Evolutionary conservation across 2,113 vertebrate species (phyloP).

Genomic region (Oryzias woworae): DNA sequence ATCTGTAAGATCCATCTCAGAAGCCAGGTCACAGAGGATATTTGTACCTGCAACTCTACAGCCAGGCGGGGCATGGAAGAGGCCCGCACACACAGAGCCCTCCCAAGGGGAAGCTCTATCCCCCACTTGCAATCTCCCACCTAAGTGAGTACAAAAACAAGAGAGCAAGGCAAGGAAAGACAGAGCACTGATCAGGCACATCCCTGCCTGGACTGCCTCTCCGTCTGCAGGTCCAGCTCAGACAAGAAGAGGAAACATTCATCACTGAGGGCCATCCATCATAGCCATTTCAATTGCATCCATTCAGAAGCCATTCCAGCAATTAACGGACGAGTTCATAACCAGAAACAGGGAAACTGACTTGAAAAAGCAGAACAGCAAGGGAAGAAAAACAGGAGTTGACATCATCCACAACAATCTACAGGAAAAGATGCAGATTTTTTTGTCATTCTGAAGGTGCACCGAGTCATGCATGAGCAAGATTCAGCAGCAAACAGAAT

Average conservation of each 20-base stretch:
- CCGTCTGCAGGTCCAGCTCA: slow-evolving; percentile 15
- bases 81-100: slow-evolving; percentile 80
- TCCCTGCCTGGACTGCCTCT: slow-evolving; percentile 24
- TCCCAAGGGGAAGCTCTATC: slow-evolving; percentile 65
- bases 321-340: slow-evolving; percentile 32
- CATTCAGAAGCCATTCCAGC: slow-evolving; percentile 68
- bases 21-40: slow-evolving; percentile 42
- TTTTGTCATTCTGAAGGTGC: slow-evolving; percentile 23
- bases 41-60: slow-evolving; percentile 88
- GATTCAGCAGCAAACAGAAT: slow-evolving; percentile 40
- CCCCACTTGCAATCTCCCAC: slow-evolving; percentile 68
- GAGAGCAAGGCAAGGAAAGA: slow-evolving; percentile 61
- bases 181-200: slow-evolving; percentile 52
- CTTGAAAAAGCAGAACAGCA: slow-evolving; percentile 17
- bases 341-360: slow-evolving; percentile 45
- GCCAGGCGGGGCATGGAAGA: slow-evolving; percentile 95
- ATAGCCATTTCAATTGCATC: slow-evolving; percentile 41
- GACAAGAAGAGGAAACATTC: slow-evolving; percentile 12
- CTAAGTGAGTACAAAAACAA: slow-evolving; percentile 69
- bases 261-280: slow-evolving; percentile 35
- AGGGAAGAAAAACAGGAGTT: slow-evolving; percentile 14
- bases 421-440: slow-evolving; percentile 39
- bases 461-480: slow-evolving; percentile 52
- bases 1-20: slow-evolving; percentile 38
- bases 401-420: slow-evolving; percentile 32